phyloP scores from a whole-genome alignment of 2,113 vertebrate species.

The Oophaga pumilio region DNA sequence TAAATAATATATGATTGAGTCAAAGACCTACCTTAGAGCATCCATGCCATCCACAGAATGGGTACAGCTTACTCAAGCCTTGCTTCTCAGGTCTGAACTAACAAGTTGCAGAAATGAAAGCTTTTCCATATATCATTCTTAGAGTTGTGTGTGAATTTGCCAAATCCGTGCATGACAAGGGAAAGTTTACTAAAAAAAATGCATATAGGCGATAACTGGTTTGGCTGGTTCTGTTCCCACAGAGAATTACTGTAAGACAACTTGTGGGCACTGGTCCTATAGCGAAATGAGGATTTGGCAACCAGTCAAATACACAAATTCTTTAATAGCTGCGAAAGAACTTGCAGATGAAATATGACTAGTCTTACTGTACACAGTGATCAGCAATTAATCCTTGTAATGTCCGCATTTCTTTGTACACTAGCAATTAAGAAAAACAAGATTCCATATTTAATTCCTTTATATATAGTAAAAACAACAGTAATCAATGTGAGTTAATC shows the following conservation, averaged over 20 bases:
- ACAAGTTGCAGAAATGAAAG: slow-evolving; percentile 12
- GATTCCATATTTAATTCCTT: slow-evolving; percentile 7
- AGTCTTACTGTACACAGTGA: slow-evolving; percentile 28
- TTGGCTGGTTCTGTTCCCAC: slow-evolving; percentile 45
- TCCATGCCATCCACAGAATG: background rate
- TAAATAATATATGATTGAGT: background rate
- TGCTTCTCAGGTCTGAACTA: background rate
- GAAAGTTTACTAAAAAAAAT: slow-evolving; percentile 22
- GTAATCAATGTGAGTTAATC: slow-evolving; percentile 40
- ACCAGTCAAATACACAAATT: slow-evolving; percentile 40
- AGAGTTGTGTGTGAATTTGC: slow-evolving; percentile 17
- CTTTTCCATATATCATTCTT: slow-evolving; percentile 13
- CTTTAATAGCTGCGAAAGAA: slow-evolving; percentile 48
- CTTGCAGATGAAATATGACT: slow-evolving; percentile 36
- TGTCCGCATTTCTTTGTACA: slow-evolving; percentile 30
- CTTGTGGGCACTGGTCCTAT: slow-evolving; percentile 34
- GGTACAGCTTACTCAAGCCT: background rate
- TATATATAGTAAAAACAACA: slow-evolving; percentile 31
- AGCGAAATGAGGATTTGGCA: slow-evolving; percentile 47
- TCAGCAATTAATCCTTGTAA: slow-evolving; percentile 45
- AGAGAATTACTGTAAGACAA: slow-evolving; percentile 36
- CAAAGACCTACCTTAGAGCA: background rate
- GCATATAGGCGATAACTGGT: slow-evolving; percentile 36
- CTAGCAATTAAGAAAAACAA: slow-evolving; percentile 47
- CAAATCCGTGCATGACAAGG: slow-evolving; percentile 10